phyloP scores from a whole-genome alignment of 2,113 vertebrate genomes.

The Phaetusa simplex region DNA sequence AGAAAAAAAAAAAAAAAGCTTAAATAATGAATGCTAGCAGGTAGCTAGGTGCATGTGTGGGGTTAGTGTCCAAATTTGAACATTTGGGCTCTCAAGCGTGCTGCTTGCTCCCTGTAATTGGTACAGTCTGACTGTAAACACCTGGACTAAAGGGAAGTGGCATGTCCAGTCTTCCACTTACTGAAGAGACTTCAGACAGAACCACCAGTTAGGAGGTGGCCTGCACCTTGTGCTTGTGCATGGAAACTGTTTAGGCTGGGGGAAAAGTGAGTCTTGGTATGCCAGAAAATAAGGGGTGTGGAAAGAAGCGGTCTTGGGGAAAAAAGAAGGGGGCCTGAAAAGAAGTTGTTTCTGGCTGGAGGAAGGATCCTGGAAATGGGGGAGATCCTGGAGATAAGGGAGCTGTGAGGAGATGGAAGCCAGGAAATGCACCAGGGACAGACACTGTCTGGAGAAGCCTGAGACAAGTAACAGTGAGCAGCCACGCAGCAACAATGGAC shows the following conservation, averaged over 20 bases:
- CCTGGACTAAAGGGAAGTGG: background rate
- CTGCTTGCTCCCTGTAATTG: background rate
- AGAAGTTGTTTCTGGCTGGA: background rate
- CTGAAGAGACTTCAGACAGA: background rate
- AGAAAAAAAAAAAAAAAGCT: background rate
- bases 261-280: background rate
- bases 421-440: background rate
- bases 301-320: background rate
- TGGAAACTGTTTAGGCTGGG: background rate
- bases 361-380: background rate
- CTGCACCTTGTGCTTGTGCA: background rate
- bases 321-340: accelerated
- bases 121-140: background rate
- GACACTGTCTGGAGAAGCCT: background rate
- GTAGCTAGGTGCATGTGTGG: background rate
- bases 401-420: background rate
- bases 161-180: background rate
- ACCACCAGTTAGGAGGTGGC: background rate
- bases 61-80: background rate
- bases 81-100: background rate
- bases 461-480: background rate
- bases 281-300: background rate
- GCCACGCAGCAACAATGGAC: background rate
- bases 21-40: background rate
- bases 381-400: background rate